phyloP scores from a whole-genome alignment of 1,140 invertebrate genomes.

The Neodiprion pinetum region DNA sequence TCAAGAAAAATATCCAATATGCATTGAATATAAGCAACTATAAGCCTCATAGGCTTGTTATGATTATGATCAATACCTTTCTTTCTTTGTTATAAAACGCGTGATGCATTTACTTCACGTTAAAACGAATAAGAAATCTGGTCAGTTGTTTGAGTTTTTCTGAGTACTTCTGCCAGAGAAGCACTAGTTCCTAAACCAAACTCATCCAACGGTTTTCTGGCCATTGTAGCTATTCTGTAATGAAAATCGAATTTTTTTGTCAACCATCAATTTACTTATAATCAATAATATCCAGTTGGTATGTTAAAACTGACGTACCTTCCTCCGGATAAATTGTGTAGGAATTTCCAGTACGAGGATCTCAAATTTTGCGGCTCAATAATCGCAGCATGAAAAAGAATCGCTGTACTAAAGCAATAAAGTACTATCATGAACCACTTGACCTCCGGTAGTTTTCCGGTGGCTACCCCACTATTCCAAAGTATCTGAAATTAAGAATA shows the following conservation, averaged over 20 bases:
- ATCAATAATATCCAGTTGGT: background rate
- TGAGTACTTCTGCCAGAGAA: constrained; percentile 57
- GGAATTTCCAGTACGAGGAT: constrained; percentile 85
- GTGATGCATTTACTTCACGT: background rate
- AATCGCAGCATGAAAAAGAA: constrained; percentile 82
- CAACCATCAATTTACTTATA: constrained; percentile 16
- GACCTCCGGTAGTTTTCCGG: constrained; percentile 65
- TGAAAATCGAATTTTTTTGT: constrained; percentile 31
- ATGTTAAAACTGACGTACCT: constrained; percentile 60
- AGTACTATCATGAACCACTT: constrained; percentile 72
- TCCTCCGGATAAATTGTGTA: constrained; percentile 77
- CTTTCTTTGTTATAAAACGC: too few relatives aligned
- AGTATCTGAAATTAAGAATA: constrained; percentile 62
- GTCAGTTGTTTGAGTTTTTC: constrained; percentile 48
- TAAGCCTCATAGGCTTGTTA: too few relatives aligned
- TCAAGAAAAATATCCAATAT: too few relatives aligned
- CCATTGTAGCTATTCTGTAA: constrained; percentile 66
- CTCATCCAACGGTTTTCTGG: constrained; percentile 63
- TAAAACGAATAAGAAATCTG: constrained; percentile 48
- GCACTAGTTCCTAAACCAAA: constrained; percentile 65
- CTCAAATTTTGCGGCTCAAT: constrained; percentile 80
- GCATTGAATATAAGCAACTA: too few relatives aligned
- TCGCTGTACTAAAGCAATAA: constrained; percentile 81
- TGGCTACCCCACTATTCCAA: constrained; percentile 67
- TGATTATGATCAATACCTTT: too few relatives aligned